Base-by-base conservation (phyloP, 23 tunicate species). In the Botrylloides violaceus region DNA sequence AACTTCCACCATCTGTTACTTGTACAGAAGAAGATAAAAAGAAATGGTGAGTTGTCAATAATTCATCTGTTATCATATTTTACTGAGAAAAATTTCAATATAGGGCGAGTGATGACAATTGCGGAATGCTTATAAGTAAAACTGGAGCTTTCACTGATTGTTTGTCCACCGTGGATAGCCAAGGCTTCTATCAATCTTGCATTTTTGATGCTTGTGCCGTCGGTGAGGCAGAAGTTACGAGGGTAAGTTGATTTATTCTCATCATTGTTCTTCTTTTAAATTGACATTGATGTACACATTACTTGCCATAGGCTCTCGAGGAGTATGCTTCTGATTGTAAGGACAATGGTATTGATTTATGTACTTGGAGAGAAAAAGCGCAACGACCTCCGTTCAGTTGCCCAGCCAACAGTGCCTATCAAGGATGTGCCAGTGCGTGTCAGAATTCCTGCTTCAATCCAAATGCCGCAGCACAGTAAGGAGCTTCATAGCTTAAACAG, bases 161-260 rank as follows among this genome's bases (percentile, higher is more conserved):
- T 43, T 27, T n/a, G n/a, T 19, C 43, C 7, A 36, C 21, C 24
- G 74, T 68, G n/a, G 47, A 36, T 25, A 48, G 59, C 19, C 26
- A 61, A 23, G 80, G 36, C 5, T 87, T 57, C 34, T 80, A 80
- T 71, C 66, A 76, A 18, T 81, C 84, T 2, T 87, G 95, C 66
- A 78, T 80, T 3, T 76, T 76, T 64, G 95, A 87, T 37, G 82
- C 80, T 75, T 87, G 95, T 49, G 95, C 95, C 3, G 80, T 77
- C 3, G 65, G 61, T 23, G 95, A 43, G 53, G 9, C 15, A 7
- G 53, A 43, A 43, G 53, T 43, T 43, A 43, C 15, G 15, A 9
- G 53, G 53, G 53, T 43, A 15, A 43, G 53, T 7, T n/a, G n/a
- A n/a, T n/a, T n/a, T n/a, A n/a, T n/a, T n/a, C n/a, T n/a, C n/a